Evolutionary conservation across 2,888 invertebrate genomes (phyloP).

Genomic region (Pollenia angustigena): DNA sequence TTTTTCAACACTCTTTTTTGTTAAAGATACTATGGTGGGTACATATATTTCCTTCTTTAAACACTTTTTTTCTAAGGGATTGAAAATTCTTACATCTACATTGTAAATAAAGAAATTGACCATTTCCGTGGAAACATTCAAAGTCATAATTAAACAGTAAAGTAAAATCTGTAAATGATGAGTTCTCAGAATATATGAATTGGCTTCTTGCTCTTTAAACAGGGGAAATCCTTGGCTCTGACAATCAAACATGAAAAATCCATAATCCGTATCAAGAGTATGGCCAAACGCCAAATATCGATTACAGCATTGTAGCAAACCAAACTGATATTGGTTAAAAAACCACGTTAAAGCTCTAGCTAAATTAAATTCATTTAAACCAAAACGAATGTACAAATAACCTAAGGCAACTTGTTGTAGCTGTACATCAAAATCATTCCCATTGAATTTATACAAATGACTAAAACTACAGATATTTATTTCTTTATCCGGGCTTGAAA

Average conservation of each 20-base stretch:
- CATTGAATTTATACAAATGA: slow-evolving; percentile 85
- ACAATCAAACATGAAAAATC: slow-evolving; percentile 89
- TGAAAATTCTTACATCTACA: slow-evolving; percentile 75
- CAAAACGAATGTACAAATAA: slow-evolving; percentile 85
- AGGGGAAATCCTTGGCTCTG: slow-evolving; percentile 87
- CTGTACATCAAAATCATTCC: slow-evolving; percentile 85
- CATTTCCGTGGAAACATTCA: slow-evolving; percentile 85
- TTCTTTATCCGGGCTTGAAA: slow-evolving; percentile 85
- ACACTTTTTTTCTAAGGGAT: slow-evolving; percentile 11
- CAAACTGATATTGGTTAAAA: slow-evolving; percentile 85
- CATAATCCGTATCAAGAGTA: slow-evolving; percentile 78
- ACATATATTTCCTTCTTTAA: slow-evolving; percentile 24
- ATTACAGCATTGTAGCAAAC: slow-evolving; percentile 85
- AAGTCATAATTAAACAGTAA: slow-evolving; percentile 87
- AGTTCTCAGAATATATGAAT: slow-evolving; percentile 87
- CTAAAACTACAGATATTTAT: slow-evolving; percentile 86
- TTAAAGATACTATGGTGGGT: not conserved
- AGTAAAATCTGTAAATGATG: slow-evolving; percentile 86
- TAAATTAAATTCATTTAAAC: slow-evolving; percentile 86
- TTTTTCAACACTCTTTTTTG: not conserved
- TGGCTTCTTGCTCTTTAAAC: slow-evolving; percentile 86
- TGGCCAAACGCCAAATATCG: slow-evolving; percentile 86
- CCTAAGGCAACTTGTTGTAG: slow-evolving; percentile 86
- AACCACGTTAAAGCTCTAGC: slow-evolving; percentile 87
- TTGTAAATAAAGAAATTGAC: slow-evolving; percentile 85